Conservation (phyloP, 1,140 invertebrate species). For the Lepidostoma basale region DNA sequence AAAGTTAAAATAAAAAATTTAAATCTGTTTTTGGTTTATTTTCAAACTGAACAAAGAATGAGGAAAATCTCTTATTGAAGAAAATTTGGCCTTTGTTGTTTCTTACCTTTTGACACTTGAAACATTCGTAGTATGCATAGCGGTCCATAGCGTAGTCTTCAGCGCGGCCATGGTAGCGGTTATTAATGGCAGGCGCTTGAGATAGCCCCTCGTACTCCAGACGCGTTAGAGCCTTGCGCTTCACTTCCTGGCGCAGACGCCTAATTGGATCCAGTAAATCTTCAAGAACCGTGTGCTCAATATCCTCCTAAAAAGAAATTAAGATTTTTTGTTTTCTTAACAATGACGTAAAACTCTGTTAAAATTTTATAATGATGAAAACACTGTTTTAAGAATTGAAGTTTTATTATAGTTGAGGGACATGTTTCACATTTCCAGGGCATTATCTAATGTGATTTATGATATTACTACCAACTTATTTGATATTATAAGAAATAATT, state of each 20-base stretch:
- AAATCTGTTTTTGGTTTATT: too few species aligned
- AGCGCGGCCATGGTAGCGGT: slow-evolving; percentile 78
- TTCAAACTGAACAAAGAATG: too few species aligned
- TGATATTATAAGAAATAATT: too few species aligned
- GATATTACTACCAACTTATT: too few species aligned
- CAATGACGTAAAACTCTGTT: too few species aligned
- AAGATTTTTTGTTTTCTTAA: too few species aligned
- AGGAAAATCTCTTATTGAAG: background rate
- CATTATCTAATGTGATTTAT: too few species aligned
- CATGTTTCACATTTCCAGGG: too few species aligned
- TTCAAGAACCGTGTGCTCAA: slow-evolving; percentile 80
- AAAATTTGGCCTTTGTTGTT: background rate
- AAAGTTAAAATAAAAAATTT: too few species aligned
- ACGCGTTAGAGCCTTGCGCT: slow-evolving; percentile 93
- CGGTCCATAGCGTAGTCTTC: slow-evolving; percentile 92
- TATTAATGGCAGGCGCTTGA: slow-evolving; percentile 73
- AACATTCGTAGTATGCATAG: slow-evolving; percentile 98
- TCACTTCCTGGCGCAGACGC: slow-evolving; percentile 86
- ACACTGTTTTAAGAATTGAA: too few species aligned
- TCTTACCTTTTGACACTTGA: slow-evolving; percentile 90
- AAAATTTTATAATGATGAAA: too few species aligned
- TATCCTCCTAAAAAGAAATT: slow-evolving; percentile 66
- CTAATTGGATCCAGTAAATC: slow-evolving; percentile 82
- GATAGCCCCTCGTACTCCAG: slow-evolving; percentile 94
- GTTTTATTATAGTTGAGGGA: too few species aligned